These are phyloP conservation scores for Gadus chalcogrammus DNA, from an alignment of 2,113 vertebrate species.

Conservation along the genomic window DNA sequence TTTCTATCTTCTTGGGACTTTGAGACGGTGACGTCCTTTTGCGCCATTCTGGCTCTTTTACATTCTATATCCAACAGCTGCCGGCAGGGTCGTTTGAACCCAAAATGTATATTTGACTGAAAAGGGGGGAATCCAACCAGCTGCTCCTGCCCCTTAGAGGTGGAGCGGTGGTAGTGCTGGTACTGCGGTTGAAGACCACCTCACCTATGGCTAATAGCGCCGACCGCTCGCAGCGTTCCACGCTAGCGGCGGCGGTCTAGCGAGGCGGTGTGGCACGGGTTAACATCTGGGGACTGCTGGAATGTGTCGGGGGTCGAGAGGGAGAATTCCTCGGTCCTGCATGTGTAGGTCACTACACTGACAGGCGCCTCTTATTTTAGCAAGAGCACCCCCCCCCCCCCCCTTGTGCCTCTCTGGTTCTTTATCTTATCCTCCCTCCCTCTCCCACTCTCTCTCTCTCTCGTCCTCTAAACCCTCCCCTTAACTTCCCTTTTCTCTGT, in stretches of 20 bases:
- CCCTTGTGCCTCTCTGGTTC: constrained; percentile 25
- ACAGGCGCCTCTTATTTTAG: constrained; percentile 62
- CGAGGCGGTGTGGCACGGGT: constrained; percentile 45
- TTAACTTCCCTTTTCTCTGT: constrained; percentile 19
- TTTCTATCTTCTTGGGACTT: too few species aligned
- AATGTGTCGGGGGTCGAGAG: constrained; percentile 63
- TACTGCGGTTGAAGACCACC: too few species aligned
- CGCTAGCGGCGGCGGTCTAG: constrained; percentile 26
- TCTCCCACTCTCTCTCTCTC: constrained; percentile 7
- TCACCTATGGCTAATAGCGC: too few species aligned
- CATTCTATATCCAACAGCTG: too few species aligned
- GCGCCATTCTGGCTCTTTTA: too few species aligned
- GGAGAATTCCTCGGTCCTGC: constrained; percentile 65
- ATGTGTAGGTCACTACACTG: constrained; percentile 59
- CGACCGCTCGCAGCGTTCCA: background rate
- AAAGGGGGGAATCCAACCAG: too few species aligned
- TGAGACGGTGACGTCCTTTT: too few species aligned
- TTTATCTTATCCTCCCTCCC: constrained; percentile 6
- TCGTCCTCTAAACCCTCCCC: constrained; percentile 1
- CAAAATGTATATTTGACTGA: too few species aligned
- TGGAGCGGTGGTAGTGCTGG: too few species aligned
- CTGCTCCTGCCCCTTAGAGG: too few species aligned
- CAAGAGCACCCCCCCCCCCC: constrained; percentile 33
- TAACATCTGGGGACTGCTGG: constrained; percentile 58
- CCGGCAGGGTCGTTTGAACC: too few species aligned